Conservation (phyloP, 2,797 vertebrate genomes). For the Fratercula arctica region DNA sequence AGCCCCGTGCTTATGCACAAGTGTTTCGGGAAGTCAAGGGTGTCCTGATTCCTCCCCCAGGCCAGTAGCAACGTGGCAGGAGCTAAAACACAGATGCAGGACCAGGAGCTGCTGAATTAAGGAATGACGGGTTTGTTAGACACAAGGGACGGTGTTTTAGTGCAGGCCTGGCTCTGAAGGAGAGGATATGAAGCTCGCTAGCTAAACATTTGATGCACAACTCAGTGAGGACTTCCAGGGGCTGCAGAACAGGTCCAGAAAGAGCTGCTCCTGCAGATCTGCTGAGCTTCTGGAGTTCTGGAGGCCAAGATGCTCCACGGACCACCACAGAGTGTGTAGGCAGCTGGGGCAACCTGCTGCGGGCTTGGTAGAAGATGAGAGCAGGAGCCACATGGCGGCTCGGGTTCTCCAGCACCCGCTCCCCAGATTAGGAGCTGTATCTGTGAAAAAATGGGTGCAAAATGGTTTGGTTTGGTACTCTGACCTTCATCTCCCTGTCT, state of each 20-base stretch:
- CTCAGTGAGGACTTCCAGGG: neutral
- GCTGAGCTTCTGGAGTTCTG: too few relatives aligned
- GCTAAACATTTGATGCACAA: neutral
- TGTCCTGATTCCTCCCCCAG: neutral
- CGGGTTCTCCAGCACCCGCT: neutral
- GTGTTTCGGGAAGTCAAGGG: neutral
- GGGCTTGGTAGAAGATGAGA: neutral
- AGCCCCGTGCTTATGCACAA: neutral
- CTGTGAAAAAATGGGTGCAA: neutral
- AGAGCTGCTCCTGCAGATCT: neutral
- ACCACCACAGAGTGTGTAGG: rapidly evolving
- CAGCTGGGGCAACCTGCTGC: neutral
- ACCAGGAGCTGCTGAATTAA: neutral
- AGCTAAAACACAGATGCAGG: neutral
- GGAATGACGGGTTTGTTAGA: neutral
- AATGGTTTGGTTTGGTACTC: neutral
- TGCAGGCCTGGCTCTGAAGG: neutral
- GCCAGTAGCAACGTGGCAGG: neutral
- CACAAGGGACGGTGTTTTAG: neutral
- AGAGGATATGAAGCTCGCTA: neutral
- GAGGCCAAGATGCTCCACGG: neutral
- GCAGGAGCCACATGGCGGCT: rapidly evolving
- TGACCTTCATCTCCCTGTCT: neutral
- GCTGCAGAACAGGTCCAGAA: neutral
- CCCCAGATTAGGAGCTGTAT: neutral